Evolutionary conservation across 2,888 invertebrate genomes (phyloP), one percentile per base, ranked within the genome.

Genomic region (Limnephilus lunatus): DNA sequence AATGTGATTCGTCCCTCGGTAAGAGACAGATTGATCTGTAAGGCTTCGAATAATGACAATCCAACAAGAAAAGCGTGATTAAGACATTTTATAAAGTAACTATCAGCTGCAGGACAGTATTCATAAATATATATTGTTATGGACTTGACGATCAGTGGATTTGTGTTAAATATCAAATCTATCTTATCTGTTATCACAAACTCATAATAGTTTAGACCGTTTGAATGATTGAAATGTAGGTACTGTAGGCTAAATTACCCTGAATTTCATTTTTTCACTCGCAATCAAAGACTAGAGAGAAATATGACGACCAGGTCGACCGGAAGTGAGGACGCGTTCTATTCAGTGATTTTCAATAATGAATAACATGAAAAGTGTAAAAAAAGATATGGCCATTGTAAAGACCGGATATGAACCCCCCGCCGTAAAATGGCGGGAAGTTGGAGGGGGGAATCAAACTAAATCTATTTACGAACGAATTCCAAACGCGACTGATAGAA

Each of bases 341-440:
- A 93, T 93, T 93, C 93, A 93, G 82, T 93, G 93, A 93, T 93
- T 93, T 93, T 93, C 93, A 93, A 93, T 93, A 93, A 93, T 93
- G 93, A 93, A 92, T 91, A 92, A 92, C 90, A 92, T 92, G 93
- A 92, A 92, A 93, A 93, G 93, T 93, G 92, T 92, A 93, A 93
- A 93, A 93, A 93, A 93, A 87, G 90, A 92, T 92, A 90, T 92
- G 93, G 85, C 93, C 39, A 92, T 93, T 93, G 93, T 92, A 89
- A 31, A 32, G 90, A 91, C 93, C 93, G 93, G 93, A 93, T 90
- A 92, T 92, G 85, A 44, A 86, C 88, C 90, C 92, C 85, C 87
- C 87, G 89, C 82, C 88, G 80, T 35, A 44, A 81, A 81, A 48
- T 32, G 68, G 81, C 31, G 85, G 85, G 31, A 48, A n/a, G 39